phyloP scores from a whole-genome alignment of 2,888 invertebrate genomes.

The Lasioglossum marginatum region DNA sequence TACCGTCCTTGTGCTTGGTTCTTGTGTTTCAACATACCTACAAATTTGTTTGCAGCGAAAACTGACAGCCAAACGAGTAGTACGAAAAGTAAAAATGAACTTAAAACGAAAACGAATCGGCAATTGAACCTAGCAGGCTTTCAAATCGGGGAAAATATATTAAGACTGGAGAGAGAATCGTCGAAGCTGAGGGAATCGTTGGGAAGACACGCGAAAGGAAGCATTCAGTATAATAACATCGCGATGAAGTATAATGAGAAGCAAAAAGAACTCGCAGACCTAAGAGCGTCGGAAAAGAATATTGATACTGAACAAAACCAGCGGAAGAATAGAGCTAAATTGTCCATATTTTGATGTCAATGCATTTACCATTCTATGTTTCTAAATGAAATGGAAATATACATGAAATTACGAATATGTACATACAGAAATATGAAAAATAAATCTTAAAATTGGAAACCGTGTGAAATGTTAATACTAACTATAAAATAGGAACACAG shows the following conservation, averaged over 20 bases:
- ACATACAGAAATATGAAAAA: constrained; percentile 46
- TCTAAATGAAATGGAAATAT: constrained; percentile 28
- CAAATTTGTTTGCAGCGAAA: constrained; percentile 59
- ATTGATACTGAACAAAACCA: constrained; percentile 90
- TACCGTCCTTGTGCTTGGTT: background rate
- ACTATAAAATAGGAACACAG: background rate
- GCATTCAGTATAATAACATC: constrained; percentile 88
- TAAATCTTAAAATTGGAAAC: constrained; percentile 25
- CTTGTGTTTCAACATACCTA: background rate
- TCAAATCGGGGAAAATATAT: constrained; percentile 90
- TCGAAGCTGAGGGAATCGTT: constrained; percentile 88
- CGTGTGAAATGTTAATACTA: background rate
- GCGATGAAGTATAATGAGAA: constrained; percentile 87
- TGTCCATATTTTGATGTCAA: constrained; percentile 89
- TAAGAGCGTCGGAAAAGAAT: constrained; percentile 87
- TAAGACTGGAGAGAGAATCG: constrained; percentile 89
- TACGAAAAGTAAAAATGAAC: constrained; percentile 79
- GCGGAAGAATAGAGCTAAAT: constrained; percentile 90
- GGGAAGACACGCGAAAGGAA: constrained; percentile 87
- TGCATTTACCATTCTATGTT: constrained; percentile 34
- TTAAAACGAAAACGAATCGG: constrained; percentile 86
- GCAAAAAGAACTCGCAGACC: constrained; percentile 87
- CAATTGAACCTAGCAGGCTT: constrained; percentile 91
- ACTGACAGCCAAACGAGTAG: constrained; percentile 69
- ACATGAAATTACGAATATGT: constrained; percentile 42